phyloP scores from a whole-genome alignment of 2,797 vertebrate genomes.

The Brachyalestes nurse region DNA sequence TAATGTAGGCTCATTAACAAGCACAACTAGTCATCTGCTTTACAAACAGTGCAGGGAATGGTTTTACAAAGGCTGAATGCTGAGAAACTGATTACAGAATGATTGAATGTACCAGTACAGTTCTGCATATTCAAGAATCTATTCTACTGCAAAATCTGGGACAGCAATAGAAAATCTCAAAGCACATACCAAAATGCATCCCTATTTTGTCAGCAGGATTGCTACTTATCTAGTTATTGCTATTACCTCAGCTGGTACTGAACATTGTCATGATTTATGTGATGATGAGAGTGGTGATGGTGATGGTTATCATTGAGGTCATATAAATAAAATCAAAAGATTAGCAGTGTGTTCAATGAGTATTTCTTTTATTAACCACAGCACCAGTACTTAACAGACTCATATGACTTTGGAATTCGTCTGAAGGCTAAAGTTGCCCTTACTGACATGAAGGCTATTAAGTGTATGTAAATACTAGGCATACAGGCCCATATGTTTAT shows the following conservation, averaged over 20 bases:
- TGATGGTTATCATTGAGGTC: slow-evolving; percentile 46
- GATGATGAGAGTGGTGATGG: slow-evolving; percentile 26
- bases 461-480: neutral
- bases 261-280: slow-evolving; percentile 24
- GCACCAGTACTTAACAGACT: neutral
- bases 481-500: no score
- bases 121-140: slow-evolving; percentile 14
- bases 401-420: neutral
- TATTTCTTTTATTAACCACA: slow-evolving; percentile 28
- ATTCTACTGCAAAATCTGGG: slow-evolving; percentile 14
- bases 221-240: slow-evolving; percentile 31
- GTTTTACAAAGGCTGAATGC: slow-evolving; percentile 36
- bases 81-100: slow-evolving; percentile 32
- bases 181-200: slow-evolving; percentile 39
- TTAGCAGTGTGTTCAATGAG: slow-evolving; percentile 35
- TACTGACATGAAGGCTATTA: neutral
- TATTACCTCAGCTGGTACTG: slow-evolving; percentile 37
- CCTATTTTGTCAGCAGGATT: slow-evolving; percentile 43
- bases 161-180: slow-evolving; percentile 7
- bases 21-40: slow-evolving; percentile 52
- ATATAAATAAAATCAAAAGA: slow-evolving; percentile 58
- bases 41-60: slow-evolving; percentile 45
- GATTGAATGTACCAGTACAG: slow-evolving; percentile 41
- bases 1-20: slow-evolving; percentile 33
- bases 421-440: neutral